phyloP scores from a whole-genome alignment of 2,113 vertebrate species.

The Pimephales promelas region DNA sequence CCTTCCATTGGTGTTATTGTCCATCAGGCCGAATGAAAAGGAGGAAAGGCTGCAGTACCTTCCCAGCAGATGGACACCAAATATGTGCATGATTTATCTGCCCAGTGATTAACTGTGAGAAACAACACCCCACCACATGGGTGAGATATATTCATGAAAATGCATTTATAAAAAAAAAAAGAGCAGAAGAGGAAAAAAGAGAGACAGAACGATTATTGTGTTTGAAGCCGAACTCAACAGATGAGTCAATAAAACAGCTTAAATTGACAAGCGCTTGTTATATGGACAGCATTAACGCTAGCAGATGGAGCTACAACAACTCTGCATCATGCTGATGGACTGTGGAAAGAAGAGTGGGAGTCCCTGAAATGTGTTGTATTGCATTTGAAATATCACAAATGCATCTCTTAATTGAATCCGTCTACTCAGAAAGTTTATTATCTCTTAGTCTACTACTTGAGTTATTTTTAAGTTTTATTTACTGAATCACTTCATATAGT shows the following conservation, averaged over 20 bases:
- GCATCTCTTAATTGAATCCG: not conserved
- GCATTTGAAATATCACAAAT: constrained; percentile 48
- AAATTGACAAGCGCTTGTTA: constrained; percentile 75
- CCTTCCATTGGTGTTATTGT: constrained; percentile 57
- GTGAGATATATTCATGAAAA: constrained; percentile 78
- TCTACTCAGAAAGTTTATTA: constrained; percentile 32
- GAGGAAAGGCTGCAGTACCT: constrained; percentile 70
- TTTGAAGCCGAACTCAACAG: constrained; percentile 69
- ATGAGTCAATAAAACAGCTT: constrained; percentile 76
- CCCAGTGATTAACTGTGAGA: constrained; percentile 77
- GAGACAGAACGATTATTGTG: constrained; percentile 64
- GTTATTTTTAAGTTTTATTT: not conserved
- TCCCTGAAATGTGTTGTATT: constrained; percentile 59
- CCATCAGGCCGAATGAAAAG: constrained; percentile 65
- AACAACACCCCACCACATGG: constrained; percentile 77
- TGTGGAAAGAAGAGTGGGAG: constrained; percentile 62
- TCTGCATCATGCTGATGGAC: constrained; percentile 62
- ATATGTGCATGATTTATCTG: constrained; percentile 79
- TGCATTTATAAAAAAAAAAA: constrained; percentile 74
- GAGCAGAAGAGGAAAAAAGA: constrained; percentile 46
- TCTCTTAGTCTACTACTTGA: not conserved
- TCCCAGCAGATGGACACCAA: constrained; percentile 79
- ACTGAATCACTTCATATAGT: not conserved
- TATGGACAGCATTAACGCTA: constrained; percentile 68
- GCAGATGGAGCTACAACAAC: constrained; percentile 75